These are phyloP conservation scores for Paelopatides confundens DNA, from an alignment of 53 echinoderm and acorn worm species.

Conservation along the genomic window DNA sequence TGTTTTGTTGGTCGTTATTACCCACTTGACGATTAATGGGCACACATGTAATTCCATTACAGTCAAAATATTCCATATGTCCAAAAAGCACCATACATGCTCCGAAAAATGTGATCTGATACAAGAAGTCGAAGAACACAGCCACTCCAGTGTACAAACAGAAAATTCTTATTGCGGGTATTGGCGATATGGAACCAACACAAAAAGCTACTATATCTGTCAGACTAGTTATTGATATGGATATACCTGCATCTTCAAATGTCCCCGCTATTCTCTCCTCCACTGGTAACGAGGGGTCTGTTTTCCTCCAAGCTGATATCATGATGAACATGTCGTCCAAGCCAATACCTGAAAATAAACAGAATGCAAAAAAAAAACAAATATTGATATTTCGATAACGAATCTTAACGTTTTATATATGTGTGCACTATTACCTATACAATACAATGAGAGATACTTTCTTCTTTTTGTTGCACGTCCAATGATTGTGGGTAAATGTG, in stretches of 20 bases:
- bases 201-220: constrained; percentile 74
- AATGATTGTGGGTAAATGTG: too few relatives aligned
- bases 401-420: too few relatives aligned
- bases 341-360: constrained; percentile 58
- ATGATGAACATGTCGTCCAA: constrained; percentile 68
- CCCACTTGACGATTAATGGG: constrained; percentile 32
- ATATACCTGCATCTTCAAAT: constrained; percentile 73
- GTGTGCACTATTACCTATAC: too few relatives aligned
- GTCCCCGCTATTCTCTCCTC: constrained; percentile 65
- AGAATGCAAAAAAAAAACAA: too few relatives aligned
- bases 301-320: constrained; percentile 61
- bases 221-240: constrained; percentile 76
- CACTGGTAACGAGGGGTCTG: constrained; percentile 4
- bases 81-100: constrained; percentile 76
- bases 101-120: constrained; percentile 79
- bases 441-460: too few relatives aligned
- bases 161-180: constrained; percentile 71
- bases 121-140: constrained; percentile 68
- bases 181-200: constrained; percentile 65
- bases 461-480: too few relatives aligned
- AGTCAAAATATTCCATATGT: constrained; percentile 52
- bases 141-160: constrained; percentile 74
- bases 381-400: too few relatives aligned
- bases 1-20: not conserved
- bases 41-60: constrained; percentile 39